These are phyloP conservation scores for Branchellion lobata DNA, from an alignment of 2,888 invertebrate species.

Conservation along the genomic window DNA sequence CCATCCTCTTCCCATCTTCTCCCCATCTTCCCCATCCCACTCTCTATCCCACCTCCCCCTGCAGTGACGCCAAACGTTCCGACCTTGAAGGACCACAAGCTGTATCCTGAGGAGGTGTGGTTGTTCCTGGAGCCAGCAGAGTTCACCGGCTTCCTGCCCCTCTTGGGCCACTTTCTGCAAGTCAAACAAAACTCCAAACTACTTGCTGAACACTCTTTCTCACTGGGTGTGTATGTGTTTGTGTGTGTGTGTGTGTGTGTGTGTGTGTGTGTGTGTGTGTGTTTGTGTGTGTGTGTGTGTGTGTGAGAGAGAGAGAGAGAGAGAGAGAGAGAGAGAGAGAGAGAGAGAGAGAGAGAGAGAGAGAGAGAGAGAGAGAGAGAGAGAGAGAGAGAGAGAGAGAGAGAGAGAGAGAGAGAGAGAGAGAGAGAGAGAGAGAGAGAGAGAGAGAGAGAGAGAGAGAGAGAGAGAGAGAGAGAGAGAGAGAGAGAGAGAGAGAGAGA, in stretches of 20 bases:
- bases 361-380: background rate
- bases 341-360: background rate
- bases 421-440: background rate
- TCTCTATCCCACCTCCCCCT: background rate
- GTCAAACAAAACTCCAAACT: background rate
- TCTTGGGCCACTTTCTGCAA: background rate
- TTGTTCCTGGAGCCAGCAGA: background rate
- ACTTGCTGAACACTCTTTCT: background rate
- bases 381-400: slow-evolving; percentile 1
- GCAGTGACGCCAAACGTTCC: background rate
- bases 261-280: too few relatives aligned
- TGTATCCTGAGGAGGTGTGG: background rate
- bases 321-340: slow-evolving; percentile 17
- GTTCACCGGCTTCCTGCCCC: slow-evolving; percentile 1
- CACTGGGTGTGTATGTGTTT: background rate
- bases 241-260: background rate
- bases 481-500: slow-evolving; percentile 32
- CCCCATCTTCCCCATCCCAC: background rate
- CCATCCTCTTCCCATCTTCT: background rate
- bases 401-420: background rate
- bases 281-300: too few relatives aligned
- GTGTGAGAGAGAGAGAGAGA: background rate
- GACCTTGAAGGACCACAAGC: background rate
- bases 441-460: background rate
- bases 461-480: slow-evolving; percentile 15